Conservation (phyloP, 2,888 invertebrate genomes). For the Acrobasis suavella region DNA sequence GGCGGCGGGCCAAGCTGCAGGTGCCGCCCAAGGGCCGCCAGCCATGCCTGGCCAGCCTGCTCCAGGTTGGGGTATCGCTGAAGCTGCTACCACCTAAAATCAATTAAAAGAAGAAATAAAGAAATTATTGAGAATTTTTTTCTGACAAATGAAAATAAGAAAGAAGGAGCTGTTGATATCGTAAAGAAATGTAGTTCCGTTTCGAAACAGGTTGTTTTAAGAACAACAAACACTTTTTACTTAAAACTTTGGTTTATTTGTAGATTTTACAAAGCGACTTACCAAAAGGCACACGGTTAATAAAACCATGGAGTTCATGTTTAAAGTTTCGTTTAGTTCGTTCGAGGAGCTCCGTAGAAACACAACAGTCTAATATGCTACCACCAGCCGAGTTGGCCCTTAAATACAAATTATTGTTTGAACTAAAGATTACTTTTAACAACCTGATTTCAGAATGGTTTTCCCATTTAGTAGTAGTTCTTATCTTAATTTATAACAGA, state of each 20-base stretch:
- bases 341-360: slow-evolving; percentile 31
- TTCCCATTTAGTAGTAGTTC: slow-evolving; percentile 46
- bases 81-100: slow-evolving; percentile 54
- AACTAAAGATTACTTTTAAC: slow-evolving; percentile 48
- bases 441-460: slow-evolving; percentile 53
- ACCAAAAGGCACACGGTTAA: slow-evolving; percentile 62
- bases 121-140: not conserved
- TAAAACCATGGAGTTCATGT: slow-evolving; percentile 65
- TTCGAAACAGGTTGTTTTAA: not conserved
- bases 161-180: too few relatives aligned
- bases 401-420: slow-evolving; percentile 60
- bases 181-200: too few relatives aligned
- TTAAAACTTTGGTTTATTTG: not conserved
- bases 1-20: slow-evolving; percentile 31
- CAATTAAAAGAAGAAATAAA: not conserved
- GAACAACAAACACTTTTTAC: slow-evolving; percentile 16
- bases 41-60: slow-evolving; percentile 32
- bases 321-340: slow-evolving; percentile 40
- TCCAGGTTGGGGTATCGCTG: slow-evolving; percentile 53
- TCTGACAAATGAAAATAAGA: too few relatives aligned
- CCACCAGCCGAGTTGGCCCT: slow-evolving; percentile 43
- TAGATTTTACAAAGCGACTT: slow-evolving; percentile 41
- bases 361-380: slow-evolving; percentile 34
- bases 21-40: slow-evolving; percentile 30
- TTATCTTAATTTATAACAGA: slow-evolving; percentile 49